Conservation (phyloP, 1,140 invertebrate species). For the Plodia interpunctella region DNA sequence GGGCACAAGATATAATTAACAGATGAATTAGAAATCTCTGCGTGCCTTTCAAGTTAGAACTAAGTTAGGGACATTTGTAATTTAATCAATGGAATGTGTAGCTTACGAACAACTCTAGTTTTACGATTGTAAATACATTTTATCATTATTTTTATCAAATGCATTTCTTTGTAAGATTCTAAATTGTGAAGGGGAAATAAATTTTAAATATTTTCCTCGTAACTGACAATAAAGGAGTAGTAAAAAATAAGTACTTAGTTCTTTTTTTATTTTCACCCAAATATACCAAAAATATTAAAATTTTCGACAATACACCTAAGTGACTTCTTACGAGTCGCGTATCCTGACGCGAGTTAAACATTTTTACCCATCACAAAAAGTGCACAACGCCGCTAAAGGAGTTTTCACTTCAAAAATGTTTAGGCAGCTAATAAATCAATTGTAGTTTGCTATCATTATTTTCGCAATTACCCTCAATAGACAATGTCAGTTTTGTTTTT, state of each 20-base stretch:
- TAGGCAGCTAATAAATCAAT: too few relatives aligned
- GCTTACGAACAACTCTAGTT: slow-evolving; percentile 38
- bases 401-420: too few relatives aligned
- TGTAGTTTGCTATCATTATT: too few relatives aligned
- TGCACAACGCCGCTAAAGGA: too few relatives aligned
- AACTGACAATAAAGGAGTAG: slow-evolving; percentile 75
- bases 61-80: slow-evolving; percentile 47
- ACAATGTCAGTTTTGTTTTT: too few relatives aligned
- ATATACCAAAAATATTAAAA: too few relatives aligned
- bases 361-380: too few relatives aligned
- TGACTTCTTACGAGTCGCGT: too few relatives aligned
- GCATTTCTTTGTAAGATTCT: slow-evolving; percentile 72
- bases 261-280: slow-evolving; percentile 22
- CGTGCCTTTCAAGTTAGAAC: slow-evolving; percentile 55
- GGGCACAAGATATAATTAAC: slow-evolving; percentile 36
- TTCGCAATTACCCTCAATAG: too few relatives aligned
- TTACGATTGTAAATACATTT: slow-evolving; percentile 64
- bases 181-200: slow-evolving; percentile 52
- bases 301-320: too few relatives aligned
- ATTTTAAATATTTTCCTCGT: slow-evolving; percentile 67
- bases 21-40: slow-evolving; percentile 23
- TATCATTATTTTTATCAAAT: slow-evolving; percentile 70
- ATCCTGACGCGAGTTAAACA: too few relatives aligned
- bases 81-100: slow-evolving; percentile 50
- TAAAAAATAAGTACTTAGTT: slow-evolving; percentile 41